A percentile compares a stretch with the other conserved stretches of the same genome.
These are phyloP conservation scores for Micromys minutus DNA, from an alignment of 2,113 vertebrate species.

Conservation along the genomic window DNA sequence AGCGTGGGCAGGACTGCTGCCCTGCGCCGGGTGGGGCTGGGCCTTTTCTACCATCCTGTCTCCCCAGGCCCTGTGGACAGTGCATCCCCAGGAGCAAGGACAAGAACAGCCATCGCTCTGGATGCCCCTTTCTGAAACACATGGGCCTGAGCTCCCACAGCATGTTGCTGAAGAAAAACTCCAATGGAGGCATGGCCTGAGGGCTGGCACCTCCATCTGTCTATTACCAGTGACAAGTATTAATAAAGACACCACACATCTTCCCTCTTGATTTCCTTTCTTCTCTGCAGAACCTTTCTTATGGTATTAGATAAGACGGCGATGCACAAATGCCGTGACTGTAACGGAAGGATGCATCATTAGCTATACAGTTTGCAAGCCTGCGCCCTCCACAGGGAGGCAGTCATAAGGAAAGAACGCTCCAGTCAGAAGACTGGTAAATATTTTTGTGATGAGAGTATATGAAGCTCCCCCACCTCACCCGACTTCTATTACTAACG, in stretches of 20 bases:
- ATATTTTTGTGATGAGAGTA: slow-evolving; percentile 89
- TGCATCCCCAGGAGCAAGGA: not conserved
- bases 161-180: slow-evolving; percentile 31
- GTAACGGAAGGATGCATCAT: slow-evolving; percentile 82
- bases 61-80: fast-evolving
- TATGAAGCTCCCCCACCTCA: slow-evolving; percentile 82
- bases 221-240: slow-evolving; percentile 79
- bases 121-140: fast-evolving
- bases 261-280: slow-evolving; percentile 79
- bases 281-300: slow-evolving; percentile 83
- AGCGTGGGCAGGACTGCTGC: not conserved
- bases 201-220: slow-evolving; percentile 53
- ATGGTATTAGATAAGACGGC: slow-evolving; percentile 76
- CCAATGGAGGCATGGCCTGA: not conserved
- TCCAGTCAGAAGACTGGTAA: slow-evolving; percentile 77
- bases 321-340: slow-evolving; percentile 77
- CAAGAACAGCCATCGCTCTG: not conserved
- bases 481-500: slow-evolving; percentile 88
- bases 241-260: slow-evolving; percentile 85
- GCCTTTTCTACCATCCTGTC: not conserved
- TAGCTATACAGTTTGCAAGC: slow-evolving; percentile 72
- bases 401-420: slow-evolving; percentile 79
- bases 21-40: not conserved
- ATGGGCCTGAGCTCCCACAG: not conserved
- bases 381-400: slow-evolving; percentile 75